Evolutionary conservation across 2,888 invertebrate species (phyloP).

Genomic region (Amphiduros pacificus): DNA sequence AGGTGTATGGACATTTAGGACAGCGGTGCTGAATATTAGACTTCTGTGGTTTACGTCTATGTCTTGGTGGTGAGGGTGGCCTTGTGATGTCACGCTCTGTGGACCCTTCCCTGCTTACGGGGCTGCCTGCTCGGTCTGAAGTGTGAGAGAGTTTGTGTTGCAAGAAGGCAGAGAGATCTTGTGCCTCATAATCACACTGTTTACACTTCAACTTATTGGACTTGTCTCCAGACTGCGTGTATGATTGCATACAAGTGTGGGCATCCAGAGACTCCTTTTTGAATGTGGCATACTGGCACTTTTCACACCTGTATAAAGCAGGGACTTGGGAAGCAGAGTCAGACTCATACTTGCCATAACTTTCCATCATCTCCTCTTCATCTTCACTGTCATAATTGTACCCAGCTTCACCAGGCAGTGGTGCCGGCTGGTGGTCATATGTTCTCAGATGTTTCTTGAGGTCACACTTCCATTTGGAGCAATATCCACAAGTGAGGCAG

Average conservation of each 20-base stretch:
- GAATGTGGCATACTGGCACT: constrained; percentile 41
- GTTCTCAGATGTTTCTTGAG: constrained; percentile 55
- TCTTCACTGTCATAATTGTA: background rate
- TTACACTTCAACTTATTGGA: constrained; percentile 44
- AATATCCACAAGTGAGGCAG: constrained; percentile 52
- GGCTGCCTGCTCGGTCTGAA: constrained; percentile 4
- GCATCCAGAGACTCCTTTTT: constrained; percentile 39
- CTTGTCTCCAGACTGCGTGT: constrained; percentile 12
- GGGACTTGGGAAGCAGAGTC: constrained; percentile 17
- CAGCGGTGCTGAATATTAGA: constrained; percentile 47
- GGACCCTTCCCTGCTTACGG: background rate
- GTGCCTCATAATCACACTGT: constrained; percentile 44
- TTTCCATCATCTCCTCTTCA: constrained; percentile 8
- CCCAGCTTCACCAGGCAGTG: constrained; percentile 8
- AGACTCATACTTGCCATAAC: background rate
- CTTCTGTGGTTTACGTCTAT: constrained; percentile 43
- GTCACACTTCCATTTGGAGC: constrained; percentile 57
- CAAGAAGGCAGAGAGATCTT: constrained; percentile 46
- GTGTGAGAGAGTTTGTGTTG: constrained; percentile 47
- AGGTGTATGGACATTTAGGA: constrained; percentile 45
- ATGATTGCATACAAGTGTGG: constrained; percentile 44
- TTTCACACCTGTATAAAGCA: constrained; percentile 39
- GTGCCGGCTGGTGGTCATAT: constrained; percentile 41
- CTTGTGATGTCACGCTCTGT: background rate
- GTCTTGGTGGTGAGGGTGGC: constrained; percentile 7